These are phyloP conservation scores for Ambastaia sidthimunki DNA, from an alignment of 2,797 vertebrate genomes.

Conservation along the genomic window DNA sequence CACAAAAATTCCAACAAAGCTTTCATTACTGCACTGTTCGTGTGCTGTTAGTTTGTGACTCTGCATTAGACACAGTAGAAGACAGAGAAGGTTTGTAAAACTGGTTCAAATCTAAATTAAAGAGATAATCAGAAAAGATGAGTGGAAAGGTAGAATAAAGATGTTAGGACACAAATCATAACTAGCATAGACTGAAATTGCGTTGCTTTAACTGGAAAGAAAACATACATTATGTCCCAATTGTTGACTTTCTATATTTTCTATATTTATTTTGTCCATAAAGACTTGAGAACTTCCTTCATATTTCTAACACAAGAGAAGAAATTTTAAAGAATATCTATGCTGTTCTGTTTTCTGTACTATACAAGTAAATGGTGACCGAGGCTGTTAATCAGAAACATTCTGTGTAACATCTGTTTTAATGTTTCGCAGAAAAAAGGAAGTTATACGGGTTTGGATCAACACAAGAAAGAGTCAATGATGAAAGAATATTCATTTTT, in stretches of 20 bases:
- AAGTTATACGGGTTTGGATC: not conserved
- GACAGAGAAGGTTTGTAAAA: not conserved
- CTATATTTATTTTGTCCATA: not conserved
- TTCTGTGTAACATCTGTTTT: not conserved
- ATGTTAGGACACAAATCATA: not conserved
- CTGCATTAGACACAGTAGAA: not conserved
- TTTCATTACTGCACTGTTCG: not conserved
- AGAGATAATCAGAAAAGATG: not conserved
- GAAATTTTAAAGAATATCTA: no score
- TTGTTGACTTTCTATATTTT: not conserved
- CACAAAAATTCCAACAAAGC: constrained; percentile 16
- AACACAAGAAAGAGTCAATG: not conserved
- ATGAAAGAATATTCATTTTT: not conserved
- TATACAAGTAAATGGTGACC: not conserved
- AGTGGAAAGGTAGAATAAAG: not conserved
- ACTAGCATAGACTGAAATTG: not conserved
- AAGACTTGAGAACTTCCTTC: no score
- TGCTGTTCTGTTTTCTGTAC: no score
- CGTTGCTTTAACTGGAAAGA: not conserved
- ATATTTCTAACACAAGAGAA: no score
- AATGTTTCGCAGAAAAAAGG: not conserved
- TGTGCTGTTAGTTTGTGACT: not conserved
- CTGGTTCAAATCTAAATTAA: not conserved
- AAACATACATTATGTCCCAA: not conserved
- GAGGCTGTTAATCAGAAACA: not conserved